These are phyloP conservation scores for Callionymus lyra DNA, from an alignment of 2,113 vertebrate species.

Conservation along the genomic window DNA sequence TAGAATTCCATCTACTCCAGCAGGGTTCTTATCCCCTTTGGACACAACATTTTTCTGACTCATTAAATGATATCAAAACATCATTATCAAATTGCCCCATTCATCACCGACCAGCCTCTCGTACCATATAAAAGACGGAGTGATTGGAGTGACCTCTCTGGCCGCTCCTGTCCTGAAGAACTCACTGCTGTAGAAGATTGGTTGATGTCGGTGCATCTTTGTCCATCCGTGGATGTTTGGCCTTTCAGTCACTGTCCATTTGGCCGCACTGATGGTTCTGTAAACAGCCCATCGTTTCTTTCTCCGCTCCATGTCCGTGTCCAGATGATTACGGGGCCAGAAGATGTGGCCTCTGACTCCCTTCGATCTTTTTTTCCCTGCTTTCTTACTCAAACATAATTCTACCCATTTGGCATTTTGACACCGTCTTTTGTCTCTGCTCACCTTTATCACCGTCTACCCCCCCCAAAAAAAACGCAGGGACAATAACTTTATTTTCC, in stretches of 20 bases:
- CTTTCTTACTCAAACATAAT: slow-evolving; percentile 60
- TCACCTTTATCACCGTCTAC: slow-evolving; percentile 27
- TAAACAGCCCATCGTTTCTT: slow-evolving; percentile 46
- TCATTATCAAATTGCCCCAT: no score
- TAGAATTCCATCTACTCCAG: no score
- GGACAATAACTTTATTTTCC: slow-evolving; percentile 59
- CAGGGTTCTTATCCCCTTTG: no score
- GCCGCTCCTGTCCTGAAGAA: no score
- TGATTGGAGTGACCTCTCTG: no score
- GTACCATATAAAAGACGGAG: no score
- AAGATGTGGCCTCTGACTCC: slow-evolving; percentile 57
- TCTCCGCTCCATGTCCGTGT: slow-evolving; percentile 31
- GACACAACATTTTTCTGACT: no score
- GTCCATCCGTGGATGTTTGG: slow-evolving; percentile 44
- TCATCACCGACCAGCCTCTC: no score
- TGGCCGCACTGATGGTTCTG: slow-evolving; percentile 62
- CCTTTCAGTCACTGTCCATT: slow-evolving; percentile 63
- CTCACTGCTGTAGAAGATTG: slow-evolving; percentile 10
- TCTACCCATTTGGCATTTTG: slow-evolving; percentile 57
- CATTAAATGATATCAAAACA: no score
- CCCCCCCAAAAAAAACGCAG: slow-evolving; percentile 34
- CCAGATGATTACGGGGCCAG: slow-evolving; percentile 48
- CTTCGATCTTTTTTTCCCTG: slow-evolving; percentile 54
- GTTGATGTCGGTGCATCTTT: slow-evolving; percentile 18
- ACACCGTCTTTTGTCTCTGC: slow-evolving; percentile 46